Conservation (phyloP, 2,888 invertebrate species). For the Thysanoteuthis rhombus region DNA sequence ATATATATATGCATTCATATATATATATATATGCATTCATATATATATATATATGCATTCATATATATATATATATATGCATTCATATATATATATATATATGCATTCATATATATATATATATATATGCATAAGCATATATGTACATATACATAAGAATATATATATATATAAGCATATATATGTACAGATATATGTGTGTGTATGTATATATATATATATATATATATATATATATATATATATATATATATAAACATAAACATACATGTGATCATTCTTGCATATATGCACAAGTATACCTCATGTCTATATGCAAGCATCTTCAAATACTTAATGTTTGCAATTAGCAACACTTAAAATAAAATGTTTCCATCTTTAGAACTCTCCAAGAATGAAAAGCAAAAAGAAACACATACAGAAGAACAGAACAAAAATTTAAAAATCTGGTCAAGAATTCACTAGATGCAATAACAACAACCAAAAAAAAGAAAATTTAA, state of each 20-base stretch:
- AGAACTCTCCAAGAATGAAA: neutral
- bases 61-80: no score
- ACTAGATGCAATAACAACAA: neutral
- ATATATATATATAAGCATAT: no score
- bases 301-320: neutral
- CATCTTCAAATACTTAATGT: neutral
- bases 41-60: no score
- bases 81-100: no score
- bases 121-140: no score
- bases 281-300: neutral
- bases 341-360: conserved; percentile 12
- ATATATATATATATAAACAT: neutral
- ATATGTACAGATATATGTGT: no score
- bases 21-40: no score
- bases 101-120: no score
- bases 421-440: neutral
- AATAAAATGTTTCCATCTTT: neutral
- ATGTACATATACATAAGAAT: no score
- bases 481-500: neutral
- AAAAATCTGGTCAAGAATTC: neutral
- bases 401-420: neutral
- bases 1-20: no score
- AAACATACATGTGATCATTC: neutral
- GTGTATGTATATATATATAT: no score
- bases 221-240: neutral